phyloP scores from a whole-genome alignment of 1,140 invertebrate species.

The Eufriesea mexicana region DNA sequence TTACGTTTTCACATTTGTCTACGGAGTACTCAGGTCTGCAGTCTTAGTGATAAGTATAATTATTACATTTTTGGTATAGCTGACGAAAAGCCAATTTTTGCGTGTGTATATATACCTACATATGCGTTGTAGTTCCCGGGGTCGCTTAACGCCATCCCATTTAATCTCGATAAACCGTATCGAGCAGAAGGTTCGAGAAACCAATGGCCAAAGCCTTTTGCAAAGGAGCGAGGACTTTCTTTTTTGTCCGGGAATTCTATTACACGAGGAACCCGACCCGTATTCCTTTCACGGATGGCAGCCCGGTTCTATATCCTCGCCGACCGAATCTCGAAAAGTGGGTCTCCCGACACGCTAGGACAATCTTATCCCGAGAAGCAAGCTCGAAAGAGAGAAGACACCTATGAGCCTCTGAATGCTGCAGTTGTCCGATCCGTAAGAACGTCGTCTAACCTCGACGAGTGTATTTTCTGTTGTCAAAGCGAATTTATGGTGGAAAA shows the following conservation, averaged over 20 bases:
- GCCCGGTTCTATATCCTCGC: not conserved
- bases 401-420: constrained; percentile 12
- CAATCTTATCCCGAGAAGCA: constrained; percentile 34
- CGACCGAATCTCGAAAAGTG: constrained; percentile 43
- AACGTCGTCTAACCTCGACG: not conserved
- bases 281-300: constrained; percentile 43
- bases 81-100: not conserved
- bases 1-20: too few species aligned
- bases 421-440: constrained; percentile 14
- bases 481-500: constrained; percentile 2
- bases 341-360: constrained; percentile 48
- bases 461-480: constrained; percentile 37
- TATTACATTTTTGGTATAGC: not conserved
- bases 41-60: not conserved
- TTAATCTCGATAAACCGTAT: constrained; percentile 19
- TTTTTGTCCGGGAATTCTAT: constrained; percentile 36
- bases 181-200: not conserved
- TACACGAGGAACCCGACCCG: constrained; percentile 29
- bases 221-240: not conserved
- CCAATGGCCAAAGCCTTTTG: too few species aligned
- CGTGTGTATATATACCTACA: not conserved
- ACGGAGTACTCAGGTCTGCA: too few species aligned
- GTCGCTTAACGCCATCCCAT: not conserved
- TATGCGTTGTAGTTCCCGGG: too few species aligned
- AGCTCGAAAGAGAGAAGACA: constrained; percentile 25